These are phyloP conservation scores for Tadarida brasiliensis DNA, from an alignment of 2,797 vertebrate genomes.

Conservation along the genomic window DNA sequence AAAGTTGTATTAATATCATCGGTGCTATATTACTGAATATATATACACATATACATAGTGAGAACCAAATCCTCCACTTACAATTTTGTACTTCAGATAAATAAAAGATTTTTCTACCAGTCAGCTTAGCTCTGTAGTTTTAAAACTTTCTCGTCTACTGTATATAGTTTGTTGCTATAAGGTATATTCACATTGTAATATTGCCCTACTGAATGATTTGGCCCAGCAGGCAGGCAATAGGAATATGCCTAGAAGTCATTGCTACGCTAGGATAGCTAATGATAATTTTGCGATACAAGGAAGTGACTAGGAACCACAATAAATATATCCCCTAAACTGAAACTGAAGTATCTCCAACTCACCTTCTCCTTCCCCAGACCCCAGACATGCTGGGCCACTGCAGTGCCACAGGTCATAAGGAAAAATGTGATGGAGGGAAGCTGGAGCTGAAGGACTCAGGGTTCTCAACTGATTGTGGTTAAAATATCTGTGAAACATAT, in stretches of 20 bases:
- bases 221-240: neutral
- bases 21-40: neutral
- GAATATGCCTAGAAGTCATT: neutral
- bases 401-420: neutral
- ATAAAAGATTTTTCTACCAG: neutral
- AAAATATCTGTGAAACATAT: neutral
- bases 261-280: neutral
- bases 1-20: neutral
- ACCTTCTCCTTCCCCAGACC: neutral
- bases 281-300: neutral
- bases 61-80: neutral
- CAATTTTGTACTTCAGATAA: slow-evolving; percentile 7
- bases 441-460: neutral
- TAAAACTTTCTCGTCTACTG: neutral
- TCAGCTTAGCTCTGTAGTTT: neutral
- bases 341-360: neutral
- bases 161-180: neutral
- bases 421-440: neutral
- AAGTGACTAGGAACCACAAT: neutral
- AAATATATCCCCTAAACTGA: neutral
- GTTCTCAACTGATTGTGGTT: neutral
- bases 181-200: neutral
- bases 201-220: neutral
- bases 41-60: neutral
- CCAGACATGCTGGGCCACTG: neutral